Percentiles rank a stretch among this genome's conserved stretches.
phyloP scores from a whole-genome alignment of 2,113 vertebrate genomes.

The Lutjanus erythropterus region DNA sequence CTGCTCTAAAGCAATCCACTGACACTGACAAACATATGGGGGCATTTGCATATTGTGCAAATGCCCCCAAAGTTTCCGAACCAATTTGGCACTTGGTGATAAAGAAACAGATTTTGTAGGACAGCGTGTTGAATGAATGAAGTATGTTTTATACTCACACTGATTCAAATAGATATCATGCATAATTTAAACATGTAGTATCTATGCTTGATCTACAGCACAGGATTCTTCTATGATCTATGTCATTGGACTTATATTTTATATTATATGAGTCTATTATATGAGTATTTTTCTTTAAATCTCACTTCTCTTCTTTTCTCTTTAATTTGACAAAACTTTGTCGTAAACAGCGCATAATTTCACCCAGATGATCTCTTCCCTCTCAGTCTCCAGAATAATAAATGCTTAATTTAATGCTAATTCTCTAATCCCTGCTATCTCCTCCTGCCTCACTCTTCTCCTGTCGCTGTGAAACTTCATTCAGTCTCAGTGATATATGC shows the following conservation, averaged over 20 bases:
- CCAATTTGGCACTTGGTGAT: background rate
- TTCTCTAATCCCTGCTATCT: constrained; percentile 23
- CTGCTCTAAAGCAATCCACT: background rate
- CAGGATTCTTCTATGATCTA: background rate
- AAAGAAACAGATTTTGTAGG: background rate
- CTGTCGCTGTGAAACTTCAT: background rate
- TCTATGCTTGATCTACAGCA: background rate
- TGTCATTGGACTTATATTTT: too few species aligned
- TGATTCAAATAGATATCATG: background rate
- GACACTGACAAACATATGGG: background rate
- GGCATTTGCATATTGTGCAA: background rate
- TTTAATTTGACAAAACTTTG: constrained; percentile 10
- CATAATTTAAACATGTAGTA: background rate
- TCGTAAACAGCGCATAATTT: constrained; percentile 41
- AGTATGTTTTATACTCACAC: background rate
- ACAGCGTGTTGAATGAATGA: background rate
- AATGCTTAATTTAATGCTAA: constrained; percentile 28
- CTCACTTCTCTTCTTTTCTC: background rate
- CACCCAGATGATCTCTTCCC: constrained; percentile 1
- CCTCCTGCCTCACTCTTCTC: background rate
- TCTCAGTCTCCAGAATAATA: constrained; percentile 35
- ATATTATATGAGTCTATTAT: too few species aligned
- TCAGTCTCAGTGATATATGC: constrained; percentile 19
- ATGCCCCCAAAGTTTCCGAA: background rate
- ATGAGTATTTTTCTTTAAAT: background rate